Percentiles rank a stretch among this genome's conserved stretches.
phyloP scores from a whole-genome alignment of 2,113 vertebrate genomes.

The Oncorhynchus masou region DNA sequence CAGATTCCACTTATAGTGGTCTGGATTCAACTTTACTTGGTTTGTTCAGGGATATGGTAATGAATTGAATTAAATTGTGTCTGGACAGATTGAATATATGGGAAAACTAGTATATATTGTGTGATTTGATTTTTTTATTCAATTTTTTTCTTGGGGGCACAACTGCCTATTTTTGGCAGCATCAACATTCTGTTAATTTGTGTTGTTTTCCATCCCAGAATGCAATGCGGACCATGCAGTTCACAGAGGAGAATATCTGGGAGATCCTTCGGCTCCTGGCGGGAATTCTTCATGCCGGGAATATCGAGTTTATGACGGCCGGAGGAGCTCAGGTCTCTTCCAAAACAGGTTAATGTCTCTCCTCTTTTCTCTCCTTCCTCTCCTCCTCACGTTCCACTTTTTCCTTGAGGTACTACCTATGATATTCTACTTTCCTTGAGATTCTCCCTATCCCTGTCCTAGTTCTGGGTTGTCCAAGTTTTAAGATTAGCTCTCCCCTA shows the following conservation, averaged over 20 bases:
- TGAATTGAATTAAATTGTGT: background rate
- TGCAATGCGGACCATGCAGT: constrained; percentile 93
- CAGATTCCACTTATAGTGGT: background rate
- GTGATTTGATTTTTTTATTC: background rate
- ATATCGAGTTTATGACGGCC: constrained; percentile 93
- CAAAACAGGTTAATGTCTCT: constrained; percentile 82
- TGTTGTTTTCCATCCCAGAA: constrained; percentile 67
- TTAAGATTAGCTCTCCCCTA: no score
- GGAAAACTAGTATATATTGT: background rate
- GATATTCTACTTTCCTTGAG: no score
- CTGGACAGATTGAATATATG: background rate
- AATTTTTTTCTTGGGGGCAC: no score
- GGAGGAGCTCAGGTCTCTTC: constrained; percentile 93
- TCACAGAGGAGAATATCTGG: constrained; percentile 83
- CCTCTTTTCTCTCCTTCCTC: background rate
- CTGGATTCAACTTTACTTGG: background rate
- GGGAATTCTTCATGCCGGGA: constrained; percentile 88
- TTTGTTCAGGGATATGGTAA: background rate
- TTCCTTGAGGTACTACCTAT: no score
- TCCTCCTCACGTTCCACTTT: background rate
- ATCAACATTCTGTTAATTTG: background rate
- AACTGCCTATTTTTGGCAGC: no score
- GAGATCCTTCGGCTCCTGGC: constrained; percentile 89
- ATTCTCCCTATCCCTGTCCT: no score
- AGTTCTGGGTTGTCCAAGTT: no score